A percentile compares a stretch with the other conserved stretches of the same genome.
Evolutionary conservation across 1,140 invertebrate species (phyloP).

Genomic region (Tetranychus cinnabarinus): DNA sequence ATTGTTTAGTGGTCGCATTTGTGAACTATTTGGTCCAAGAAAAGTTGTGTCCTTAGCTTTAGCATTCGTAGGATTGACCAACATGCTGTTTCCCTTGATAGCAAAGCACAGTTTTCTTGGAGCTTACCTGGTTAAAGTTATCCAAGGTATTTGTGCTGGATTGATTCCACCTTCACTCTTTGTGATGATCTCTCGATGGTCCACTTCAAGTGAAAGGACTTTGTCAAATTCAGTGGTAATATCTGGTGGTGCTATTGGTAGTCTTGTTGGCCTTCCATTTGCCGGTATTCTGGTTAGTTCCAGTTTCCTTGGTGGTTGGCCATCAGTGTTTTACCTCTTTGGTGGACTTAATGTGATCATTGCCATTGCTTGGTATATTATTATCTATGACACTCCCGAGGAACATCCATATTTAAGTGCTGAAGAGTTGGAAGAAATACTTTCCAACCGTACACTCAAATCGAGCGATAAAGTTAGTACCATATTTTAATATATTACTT

Average conservation of each 20-base stretch:
- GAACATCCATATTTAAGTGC: slow-evolving; percentile 36
- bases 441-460: slow-evolving; percentile 19
- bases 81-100: too few relatives aligned
- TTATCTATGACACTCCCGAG: slow-evolving; percentile 59
- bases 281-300: slow-evolving; percentile 13
- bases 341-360: slow-evolving; percentile 40
- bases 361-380: slow-evolving; percentile 55
- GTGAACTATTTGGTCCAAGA: too few relatives aligned
- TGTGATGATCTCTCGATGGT: slow-evolving; percentile 19
- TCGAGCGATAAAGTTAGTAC: neutral
- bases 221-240: slow-evolving; percentile 6
- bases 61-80: too few relatives aligned
- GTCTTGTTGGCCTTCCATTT: slow-evolving; percentile 15
- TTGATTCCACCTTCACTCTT: slow-evolving; percentile 19
- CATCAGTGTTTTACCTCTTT: slow-evolving; percentile 9
- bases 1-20: too few relatives aligned
- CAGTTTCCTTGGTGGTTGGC: slow-evolving; percentile 10
- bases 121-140: too few relatives aligned
- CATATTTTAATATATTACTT: too few relatives aligned
- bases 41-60: too few relatives aligned
- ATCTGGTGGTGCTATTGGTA: slow-evolving; percentile 17
- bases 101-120: too few relatives aligned
- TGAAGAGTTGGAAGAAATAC: slow-evolving; percentile 67
- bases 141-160: slow-evolving; percentile 12
- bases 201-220: slow-evolving; percentile 7